Conservation (phyloP, 2,113 vertebrate genomes). For the Mungos mungo region DNA sequence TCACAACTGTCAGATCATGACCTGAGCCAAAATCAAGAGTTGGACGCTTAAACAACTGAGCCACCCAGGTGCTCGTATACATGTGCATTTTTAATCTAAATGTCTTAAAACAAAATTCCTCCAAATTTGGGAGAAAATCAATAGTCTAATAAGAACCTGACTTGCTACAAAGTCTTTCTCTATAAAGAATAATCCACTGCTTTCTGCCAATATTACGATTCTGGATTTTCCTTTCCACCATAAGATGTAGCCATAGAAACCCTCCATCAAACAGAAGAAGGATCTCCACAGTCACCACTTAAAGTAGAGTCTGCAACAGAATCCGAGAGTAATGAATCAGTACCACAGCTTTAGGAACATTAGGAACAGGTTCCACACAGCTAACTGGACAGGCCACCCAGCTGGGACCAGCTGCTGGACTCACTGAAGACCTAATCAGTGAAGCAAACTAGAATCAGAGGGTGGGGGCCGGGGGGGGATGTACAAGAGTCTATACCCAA, state of each 20-base stretch:
- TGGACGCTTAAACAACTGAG: no score
- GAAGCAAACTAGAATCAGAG: not conserved
- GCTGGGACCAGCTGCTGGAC: fast-evolving
- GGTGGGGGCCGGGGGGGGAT: not conserved
- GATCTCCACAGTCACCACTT: not conserved
- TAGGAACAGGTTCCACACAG: not conserved
- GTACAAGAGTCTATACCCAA: not conserved
- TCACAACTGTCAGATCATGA: no score
- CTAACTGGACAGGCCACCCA: fast-evolving
- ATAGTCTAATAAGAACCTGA: not conserved
- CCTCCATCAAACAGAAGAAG: not conserved
- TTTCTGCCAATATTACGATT: not conserved
- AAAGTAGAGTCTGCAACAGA: not conserved
- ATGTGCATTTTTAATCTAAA: not conserved
- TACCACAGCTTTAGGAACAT: not conserved
- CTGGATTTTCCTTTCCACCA: not conserved
- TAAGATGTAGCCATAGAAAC: not conserved
- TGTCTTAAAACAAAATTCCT: not conserved
- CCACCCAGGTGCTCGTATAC: no score
- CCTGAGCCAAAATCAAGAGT: no score
- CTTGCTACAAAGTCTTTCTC: not conserved
- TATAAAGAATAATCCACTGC: not conserved
- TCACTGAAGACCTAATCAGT: not conserved
- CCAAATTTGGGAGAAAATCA: not conserved
- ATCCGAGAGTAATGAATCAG: not conserved